These are phyloP conservation scores for Musca vetustissima DNA, from an alignment of 1,140 invertebrate species.

Conservation along the genomic window DNA sequence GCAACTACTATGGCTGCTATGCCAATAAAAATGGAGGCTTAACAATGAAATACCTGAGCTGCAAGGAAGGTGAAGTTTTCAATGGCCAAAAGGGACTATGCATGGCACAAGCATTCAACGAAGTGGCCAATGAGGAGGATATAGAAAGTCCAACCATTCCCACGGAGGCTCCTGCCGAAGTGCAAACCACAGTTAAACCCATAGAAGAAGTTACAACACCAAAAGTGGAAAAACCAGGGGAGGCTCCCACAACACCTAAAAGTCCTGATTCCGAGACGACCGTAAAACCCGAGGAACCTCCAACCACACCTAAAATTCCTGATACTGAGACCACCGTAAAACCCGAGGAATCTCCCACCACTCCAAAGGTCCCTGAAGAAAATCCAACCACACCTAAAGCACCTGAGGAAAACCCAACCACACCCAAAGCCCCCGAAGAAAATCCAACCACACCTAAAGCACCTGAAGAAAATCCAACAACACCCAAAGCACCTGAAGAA, in stretches of 20 bases:
- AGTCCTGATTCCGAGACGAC: not conserved
- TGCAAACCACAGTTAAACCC: not conserved
- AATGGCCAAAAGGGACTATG: constrained; percentile 28
- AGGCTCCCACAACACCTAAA: not conserved
- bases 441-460: not conserved
- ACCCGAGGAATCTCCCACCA: not conserved
- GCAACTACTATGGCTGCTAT: constrained; percentile 34
- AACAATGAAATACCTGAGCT: constrained; percentile 29
- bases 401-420: not conserved
- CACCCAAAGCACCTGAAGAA: not conserved
- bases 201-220: not conserved
- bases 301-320: not conserved
- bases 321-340: not conserved
- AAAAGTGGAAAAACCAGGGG: not conserved
- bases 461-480: not conserved
- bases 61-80: constrained; percentile 33
- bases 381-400: not conserved
- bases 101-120: not conserved
- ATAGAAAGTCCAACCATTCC: not conserved
- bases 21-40: constrained; percentile 29
- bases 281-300: not conserved
- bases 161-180: not conserved
- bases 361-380: not conserved
- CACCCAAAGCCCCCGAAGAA: not conserved
- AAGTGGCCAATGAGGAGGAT: not conserved